Base-by-base conservation (phyloP, 2,113 vertebrate species). In the Nothocercus nigrocapillus region DNA sequence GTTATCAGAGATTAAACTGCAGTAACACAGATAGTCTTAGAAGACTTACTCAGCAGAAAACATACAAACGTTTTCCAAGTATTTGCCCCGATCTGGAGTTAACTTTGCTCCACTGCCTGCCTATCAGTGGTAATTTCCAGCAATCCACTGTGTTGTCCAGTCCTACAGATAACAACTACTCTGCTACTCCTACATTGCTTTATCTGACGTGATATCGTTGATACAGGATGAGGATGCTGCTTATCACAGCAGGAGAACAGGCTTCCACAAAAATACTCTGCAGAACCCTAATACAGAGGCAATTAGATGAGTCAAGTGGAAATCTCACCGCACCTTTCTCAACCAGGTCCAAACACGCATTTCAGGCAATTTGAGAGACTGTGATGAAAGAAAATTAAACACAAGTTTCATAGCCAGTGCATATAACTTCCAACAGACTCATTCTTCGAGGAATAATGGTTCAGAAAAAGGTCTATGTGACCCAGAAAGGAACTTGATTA, bases 1-100 rank as follows among this genome's bases (percentile, higher is more conserved):
- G 22, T 25, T 69, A 44, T 68, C 88, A 77, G 61, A 89, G 92
- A 93, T 81, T 96, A 80, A 80, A 90, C 89, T 91, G 40, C 68
- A 88, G 42, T 47, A 84, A 85, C 2, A 10, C 53, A 91, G 94
- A 92, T 93, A 93, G 76, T 47, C 84, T 79, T 81, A 47, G 87
- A 79, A 88, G 53, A 90, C 86, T 78, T 49, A 78, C 75, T 90
- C 66, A 93, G 61, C 40, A 86, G 19, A 56, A 91, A 44, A 44
- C 20, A 69, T 61, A 58, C 36, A 91, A 77, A 88, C 0, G 1
- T 56, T 82, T 92, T 73, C 85, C 59, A 45, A 74, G 30, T 40
- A 75, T 96, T 92, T 92, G n/a, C 44, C 70, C 47, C 32, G 69
- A 84, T 92, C 73, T 89, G 42, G 16, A 82, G 19, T 47, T 90